Conservation (phyloP, 2,888 invertebrate species). For the Perdita meconis region DNA sequence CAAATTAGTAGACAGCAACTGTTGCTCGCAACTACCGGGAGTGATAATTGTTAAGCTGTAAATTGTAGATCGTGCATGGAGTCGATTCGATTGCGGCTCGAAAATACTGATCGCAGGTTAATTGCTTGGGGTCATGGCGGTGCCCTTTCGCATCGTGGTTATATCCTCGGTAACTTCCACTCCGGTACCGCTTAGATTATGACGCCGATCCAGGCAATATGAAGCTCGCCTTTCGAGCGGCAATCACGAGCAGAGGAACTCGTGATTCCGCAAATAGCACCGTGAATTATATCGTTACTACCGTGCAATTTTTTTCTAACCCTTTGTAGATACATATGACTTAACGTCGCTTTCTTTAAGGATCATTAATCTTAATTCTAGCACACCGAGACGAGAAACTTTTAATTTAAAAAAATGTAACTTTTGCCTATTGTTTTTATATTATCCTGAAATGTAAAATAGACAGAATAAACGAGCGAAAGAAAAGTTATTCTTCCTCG, state of each 20-base stretch:
- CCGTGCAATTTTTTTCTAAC: constrained; percentile 27
- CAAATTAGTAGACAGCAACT: not conserved
- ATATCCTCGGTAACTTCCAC: constrained; percentile 36
- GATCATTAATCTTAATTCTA: constrained; percentile 14
- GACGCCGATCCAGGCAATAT: constrained; percentile 60
- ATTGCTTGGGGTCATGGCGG: constrained; percentile 63
- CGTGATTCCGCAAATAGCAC: constrained; percentile 70
- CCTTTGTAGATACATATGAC: not conserved
- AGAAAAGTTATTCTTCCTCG: too few species aligned
- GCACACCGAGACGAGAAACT: too few species aligned
- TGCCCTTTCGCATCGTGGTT: constrained; percentile 53
- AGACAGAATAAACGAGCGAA: too few species aligned
- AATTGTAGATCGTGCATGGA: constrained; percentile 53
- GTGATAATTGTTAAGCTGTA: constrained; percentile 58
- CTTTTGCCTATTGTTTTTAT: too few species aligned
- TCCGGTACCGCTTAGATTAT: constrained; percentile 53
- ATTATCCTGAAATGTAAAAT: too few species aligned
- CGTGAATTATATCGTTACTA: constrained; percentile 54
- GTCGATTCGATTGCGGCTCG: constrained; percentile 45
- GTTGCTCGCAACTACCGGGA: constrained; percentile 11
- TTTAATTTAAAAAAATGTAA: too few species aligned
- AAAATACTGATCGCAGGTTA: constrained; percentile 68
- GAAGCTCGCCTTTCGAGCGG: constrained; percentile 48
- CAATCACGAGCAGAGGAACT: constrained; percentile 51
- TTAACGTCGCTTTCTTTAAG: not conserved